These are phyloP conservation scores for Capitella teleta DNA, from an alignment of 1,140 invertebrate genomes.

Conservation along the genomic window DNA sequence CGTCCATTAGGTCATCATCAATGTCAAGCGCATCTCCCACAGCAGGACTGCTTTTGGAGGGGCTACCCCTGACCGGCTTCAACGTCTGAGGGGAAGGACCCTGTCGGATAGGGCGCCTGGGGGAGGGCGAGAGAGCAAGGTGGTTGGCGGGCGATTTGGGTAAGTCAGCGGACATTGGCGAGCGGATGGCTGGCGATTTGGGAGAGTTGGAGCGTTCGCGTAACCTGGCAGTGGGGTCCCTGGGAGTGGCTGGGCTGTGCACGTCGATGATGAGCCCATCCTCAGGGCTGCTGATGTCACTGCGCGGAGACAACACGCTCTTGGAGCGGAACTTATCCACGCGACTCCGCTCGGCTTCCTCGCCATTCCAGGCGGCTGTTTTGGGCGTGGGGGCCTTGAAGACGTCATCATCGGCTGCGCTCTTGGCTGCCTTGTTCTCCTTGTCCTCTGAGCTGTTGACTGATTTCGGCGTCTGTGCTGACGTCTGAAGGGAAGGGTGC, in stretches of 20 bases:
- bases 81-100: constrained; percentile 4
- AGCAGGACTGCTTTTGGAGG: constrained; percentile 55
- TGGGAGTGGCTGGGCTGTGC: constrained; percentile 19
- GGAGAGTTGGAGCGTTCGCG: neutral
- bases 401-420: constrained; percentile 11
- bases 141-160: constrained; percentile 6
- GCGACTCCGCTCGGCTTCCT: constrained; percentile 1
- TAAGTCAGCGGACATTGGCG: constrained; percentile 1
- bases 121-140: constrained; percentile 9
- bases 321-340: constrained; percentile 1
- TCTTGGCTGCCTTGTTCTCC: constrained; percentile 7
- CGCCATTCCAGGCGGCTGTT: too few species aligned
- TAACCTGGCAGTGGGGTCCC: constrained; percentile 5
- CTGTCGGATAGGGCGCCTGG: constrained; percentile 15
- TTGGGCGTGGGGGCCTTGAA: constrained; percentile 20
- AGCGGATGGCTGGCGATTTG: constrained; percentile 7
- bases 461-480: neutral
- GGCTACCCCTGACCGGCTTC: constrained; percentile 10
- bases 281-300: constrained; percentile 34
- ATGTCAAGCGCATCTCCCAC: constrained; percentile 62
- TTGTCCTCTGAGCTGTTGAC: constrained; percentile 1
- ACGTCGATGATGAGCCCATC: constrained; percentile 37
- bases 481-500: neutral
- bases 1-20: constrained; percentile 81
- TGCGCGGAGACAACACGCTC: constrained; percentile 17